Evolutionary conservation across 2,888 invertebrate genomes (phyloP).

Genomic region (Drosophila prolongata): DNA sequence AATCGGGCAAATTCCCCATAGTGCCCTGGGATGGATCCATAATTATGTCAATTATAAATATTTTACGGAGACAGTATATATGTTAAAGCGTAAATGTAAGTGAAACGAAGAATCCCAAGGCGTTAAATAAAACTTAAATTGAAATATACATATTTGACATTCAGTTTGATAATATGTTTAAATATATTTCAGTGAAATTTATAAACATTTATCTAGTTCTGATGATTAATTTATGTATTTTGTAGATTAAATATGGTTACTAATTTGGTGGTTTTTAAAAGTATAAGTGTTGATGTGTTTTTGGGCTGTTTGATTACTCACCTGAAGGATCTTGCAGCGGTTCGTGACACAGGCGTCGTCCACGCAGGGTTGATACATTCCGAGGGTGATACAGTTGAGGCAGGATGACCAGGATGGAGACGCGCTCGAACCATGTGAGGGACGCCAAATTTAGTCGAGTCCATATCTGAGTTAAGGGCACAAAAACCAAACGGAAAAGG

Average conservation of each 20-base stretch:
- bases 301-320: conserved; percentile 84
- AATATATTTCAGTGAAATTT: too few relatives aligned
- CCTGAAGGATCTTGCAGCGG: conserved; percentile 96
- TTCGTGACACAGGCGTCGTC: conserved; percentile 95
- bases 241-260: too few relatives aligned
- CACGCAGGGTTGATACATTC: conserved; percentile 99
- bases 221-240: too few relatives aligned
- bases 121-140: too few relatives aligned
- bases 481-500: conserved; percentile 23
- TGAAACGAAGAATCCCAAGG: too few relatives aligned
- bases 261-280: too few relatives aligned
- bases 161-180: too few relatives aligned
- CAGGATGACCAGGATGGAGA: conserved; percentile 99
- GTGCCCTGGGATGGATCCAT: conserved; percentile 11
- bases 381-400: conserved; percentile 99
- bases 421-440: conserved; percentile 97
- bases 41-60: conserved; percentile 9
- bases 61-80: neutral
- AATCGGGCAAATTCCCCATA: too few relatives aligned
- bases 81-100: neutral
- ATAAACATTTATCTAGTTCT: too few relatives aligned
- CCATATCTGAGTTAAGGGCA: conserved; percentile 25
- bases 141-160: too few relatives aligned
- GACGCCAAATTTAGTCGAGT: neutral
- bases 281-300: too few relatives aligned